These are phyloP conservation scores for Actinemys pallida DNA, from an alignment of 2,113 vertebrate species.

Conservation along the genomic window DNA sequence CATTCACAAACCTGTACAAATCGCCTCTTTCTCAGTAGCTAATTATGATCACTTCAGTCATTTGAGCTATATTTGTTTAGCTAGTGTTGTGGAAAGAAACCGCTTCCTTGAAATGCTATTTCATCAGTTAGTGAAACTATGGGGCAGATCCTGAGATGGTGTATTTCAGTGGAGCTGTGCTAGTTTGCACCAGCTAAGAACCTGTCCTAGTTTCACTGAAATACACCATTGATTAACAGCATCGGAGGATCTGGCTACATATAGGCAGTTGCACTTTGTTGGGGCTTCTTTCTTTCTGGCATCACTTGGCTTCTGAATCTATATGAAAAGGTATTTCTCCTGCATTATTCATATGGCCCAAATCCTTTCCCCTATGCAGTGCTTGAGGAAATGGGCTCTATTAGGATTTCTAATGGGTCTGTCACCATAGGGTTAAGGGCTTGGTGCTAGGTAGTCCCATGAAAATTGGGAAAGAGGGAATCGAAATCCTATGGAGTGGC, in stretches of 20 bases:
- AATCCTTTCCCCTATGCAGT: neutral
- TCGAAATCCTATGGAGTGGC: too few relatives aligned
- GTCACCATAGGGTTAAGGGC: neutral
- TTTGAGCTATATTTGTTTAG: slow-evolving; percentile 45
- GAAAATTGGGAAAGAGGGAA: too few relatives aligned
- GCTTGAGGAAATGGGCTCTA: neutral
- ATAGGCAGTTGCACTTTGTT: neutral
- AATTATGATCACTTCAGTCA: neutral
- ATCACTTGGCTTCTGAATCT: neutral
- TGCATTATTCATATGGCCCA: neutral
- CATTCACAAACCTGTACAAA: neutral
- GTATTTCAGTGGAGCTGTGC: neutral
- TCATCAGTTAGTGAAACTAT: neutral
- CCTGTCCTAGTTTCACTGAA: neutral
- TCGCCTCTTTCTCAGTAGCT: neutral
- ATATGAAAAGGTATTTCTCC: neutral
- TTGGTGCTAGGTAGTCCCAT: neutral
- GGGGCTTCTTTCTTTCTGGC: neutral
- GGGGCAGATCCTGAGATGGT: neutral
- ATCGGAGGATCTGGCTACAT: neutral
- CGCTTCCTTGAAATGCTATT: slow-evolving; percentile 12
- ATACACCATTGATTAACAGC: neutral
- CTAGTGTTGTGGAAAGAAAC: neutral
- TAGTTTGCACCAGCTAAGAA: neutral
- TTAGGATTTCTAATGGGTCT: neutral